phyloP scores from a whole-genome alignment of 1,140 invertebrate species.

The Watersipora subatra region DNA sequence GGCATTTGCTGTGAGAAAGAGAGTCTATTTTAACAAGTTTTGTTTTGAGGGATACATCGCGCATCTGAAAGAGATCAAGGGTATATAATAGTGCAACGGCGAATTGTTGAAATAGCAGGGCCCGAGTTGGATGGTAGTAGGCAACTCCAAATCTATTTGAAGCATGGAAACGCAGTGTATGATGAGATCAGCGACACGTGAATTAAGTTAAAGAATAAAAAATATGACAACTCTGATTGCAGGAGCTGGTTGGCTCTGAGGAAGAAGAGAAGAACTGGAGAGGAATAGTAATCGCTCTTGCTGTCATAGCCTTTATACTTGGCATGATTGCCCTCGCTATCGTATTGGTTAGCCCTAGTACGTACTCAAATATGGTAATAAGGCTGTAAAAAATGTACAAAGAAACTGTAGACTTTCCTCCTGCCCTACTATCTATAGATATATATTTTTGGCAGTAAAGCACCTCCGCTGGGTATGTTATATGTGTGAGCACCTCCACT shows the following conservation, averaged over 20 bases:
- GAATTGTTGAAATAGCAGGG: neutral
- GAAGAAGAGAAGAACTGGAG: conserved; percentile 3
- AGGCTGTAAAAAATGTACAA: no score
- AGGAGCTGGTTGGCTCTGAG: neutral
- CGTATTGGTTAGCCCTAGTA: neutral
- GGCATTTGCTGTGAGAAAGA: no score
- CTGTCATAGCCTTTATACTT: neutral
- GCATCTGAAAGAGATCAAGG: neutral
- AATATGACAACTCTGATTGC: no score
- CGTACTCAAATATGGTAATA: no score
- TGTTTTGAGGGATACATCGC: neutral
- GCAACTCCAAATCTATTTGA: neutral
- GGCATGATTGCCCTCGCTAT: neutral
- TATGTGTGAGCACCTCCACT: no score
- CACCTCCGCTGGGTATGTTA: no score
- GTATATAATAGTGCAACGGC: neutral
- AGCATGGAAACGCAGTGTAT: neutral
- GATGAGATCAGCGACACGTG: no score
- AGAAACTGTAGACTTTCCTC: no score
- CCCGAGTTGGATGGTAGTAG: neutral
- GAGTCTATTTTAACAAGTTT: no score
- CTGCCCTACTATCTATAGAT: no score
- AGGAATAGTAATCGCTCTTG: neutral
- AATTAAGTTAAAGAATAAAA: no score
- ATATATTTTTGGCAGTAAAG: no score